These are phyloP conservation scores for Drosophila varians DNA, from an alignment of 1,140 invertebrate genomes.

Conservation along the genomic window DNA sequence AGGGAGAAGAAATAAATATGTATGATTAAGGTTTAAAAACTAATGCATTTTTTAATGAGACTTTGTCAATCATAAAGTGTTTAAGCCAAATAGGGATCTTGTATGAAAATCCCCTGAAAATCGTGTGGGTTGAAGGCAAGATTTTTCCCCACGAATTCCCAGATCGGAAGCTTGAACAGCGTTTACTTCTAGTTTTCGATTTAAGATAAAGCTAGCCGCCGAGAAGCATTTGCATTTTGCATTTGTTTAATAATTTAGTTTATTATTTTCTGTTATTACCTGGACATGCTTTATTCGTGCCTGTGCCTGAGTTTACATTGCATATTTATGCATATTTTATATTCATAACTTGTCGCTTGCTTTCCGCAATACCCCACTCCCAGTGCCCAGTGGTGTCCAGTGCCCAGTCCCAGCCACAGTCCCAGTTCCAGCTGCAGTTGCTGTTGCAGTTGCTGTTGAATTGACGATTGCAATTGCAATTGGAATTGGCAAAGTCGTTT, in stretches of 20 bases:
- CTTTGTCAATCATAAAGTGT: no score
- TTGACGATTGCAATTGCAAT: slow-evolving; percentile 6
- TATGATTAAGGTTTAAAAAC: slow-evolving; percentile 17
- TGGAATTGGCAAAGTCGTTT: slow-evolving; percentile 49
- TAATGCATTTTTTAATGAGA: no score
- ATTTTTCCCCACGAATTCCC: background rate
- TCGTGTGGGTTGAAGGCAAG: slow-evolving; percentile 55
- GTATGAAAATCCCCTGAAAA: slow-evolving; percentile 21
- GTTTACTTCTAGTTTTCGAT: slow-evolving; percentile 80
- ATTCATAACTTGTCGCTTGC: slow-evolving; percentile 77
- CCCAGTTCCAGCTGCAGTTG: slow-evolving; percentile 42
- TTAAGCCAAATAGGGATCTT: background rate
- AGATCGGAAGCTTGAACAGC: slow-evolving; percentile 62
- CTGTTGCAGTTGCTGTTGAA: slow-evolving; percentile 8
- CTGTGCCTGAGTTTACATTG: slow-evolving; percentile 46
- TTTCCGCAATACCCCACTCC: slow-evolving; percentile 23
- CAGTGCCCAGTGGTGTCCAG: no score
- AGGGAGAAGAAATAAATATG: slow-evolving; percentile 25
- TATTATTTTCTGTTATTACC: slow-evolving; percentile 76
- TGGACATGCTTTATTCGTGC: slow-evolving; percentile 76
- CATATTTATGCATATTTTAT: slow-evolving; percentile 81
- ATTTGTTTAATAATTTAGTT: slow-evolving; percentile 79
- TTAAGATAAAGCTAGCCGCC: slow-evolving; percentile 50
- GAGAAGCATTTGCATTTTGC: slow-evolving; percentile 47
- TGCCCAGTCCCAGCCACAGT: no score